phyloP scores from a whole-genome alignment of 2,888 invertebrate genomes.

The Dorcus parallelipipedus region DNA sequence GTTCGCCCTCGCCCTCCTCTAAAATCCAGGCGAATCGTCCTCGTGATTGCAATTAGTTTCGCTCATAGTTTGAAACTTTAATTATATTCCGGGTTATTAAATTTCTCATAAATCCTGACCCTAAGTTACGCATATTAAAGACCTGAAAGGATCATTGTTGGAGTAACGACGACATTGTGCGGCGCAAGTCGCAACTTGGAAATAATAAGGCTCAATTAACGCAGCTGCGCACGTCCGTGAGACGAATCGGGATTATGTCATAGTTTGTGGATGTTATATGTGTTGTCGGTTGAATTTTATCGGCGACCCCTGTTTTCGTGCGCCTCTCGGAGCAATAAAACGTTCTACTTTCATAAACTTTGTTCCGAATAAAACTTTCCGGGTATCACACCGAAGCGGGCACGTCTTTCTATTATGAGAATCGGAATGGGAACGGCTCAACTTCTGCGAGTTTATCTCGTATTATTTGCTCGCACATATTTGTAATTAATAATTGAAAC shows the following conservation, averaged over 20 bases:
- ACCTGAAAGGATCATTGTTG: conserved; percentile 31
- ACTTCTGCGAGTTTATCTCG: too few species aligned
- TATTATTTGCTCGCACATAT: too few species aligned
- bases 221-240: conserved; percentile 39
- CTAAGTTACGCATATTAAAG: conserved; percentile 35
- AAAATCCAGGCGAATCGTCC: not conserved
- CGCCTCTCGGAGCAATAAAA: too few species aligned
- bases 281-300: not conserved
- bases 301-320: not conserved
- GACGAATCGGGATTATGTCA: conserved; percentile 33
- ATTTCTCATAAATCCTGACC: conserved; percentile 38
- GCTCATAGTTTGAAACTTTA: conserved; percentile 27
- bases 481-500: too few species aligned
- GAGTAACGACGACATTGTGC: conserved; percentile 33
- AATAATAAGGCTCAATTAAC: conserved; percentile 41
- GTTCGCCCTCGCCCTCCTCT: too few species aligned
- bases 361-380: too few species aligned
- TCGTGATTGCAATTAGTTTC: not conserved
- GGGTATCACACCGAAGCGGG: too few species aligned
- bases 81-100: conserved; percentile 38
- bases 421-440: too few species aligned
- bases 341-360: too few species aligned
- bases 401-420: too few species aligned
- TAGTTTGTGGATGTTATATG: not conserved
- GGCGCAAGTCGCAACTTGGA: conserved; percentile 30